Percentiles rank a stretch among this genome's conserved stretches.
Evolutionary conservation across 2,888 invertebrate genomes (phyloP).

Genomic region (Epistrophe eligans): DNA sequence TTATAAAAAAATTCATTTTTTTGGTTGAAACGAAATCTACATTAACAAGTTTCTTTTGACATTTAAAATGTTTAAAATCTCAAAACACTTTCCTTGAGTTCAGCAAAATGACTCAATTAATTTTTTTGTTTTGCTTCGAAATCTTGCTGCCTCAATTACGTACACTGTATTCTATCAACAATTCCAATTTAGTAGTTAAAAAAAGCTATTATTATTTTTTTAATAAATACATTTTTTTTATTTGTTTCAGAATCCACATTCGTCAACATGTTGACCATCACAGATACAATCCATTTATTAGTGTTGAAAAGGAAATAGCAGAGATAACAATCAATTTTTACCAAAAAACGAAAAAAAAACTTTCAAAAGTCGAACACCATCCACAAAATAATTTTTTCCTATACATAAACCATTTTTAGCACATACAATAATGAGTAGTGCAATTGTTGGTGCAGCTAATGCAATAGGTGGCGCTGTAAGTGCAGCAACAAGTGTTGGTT

Average conservation of each 20-base stretch:
- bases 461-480: conserved; percentile 89
- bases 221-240: background rate
- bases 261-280: conserved; percentile 52
- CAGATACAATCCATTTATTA: conserved; percentile 32
- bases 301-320: conserved; percentile 30
- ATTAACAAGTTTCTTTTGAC: no score
- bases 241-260: conserved; percentile 47
- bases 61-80: no score
- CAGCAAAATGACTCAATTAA: no score
- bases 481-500: conserved; percentile 88
- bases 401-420: conserved; percentile 20
- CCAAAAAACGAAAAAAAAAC: background rate
- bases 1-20: no score
- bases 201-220: background rate
- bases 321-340: conserved; percentile 15
- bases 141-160: no score
- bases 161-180: no score
- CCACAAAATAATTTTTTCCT: background rate
- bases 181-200: background rate
- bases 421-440: conserved; percentile 85
- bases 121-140: no score
- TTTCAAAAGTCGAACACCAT: background rate
- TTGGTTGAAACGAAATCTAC: no score
- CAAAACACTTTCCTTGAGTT: no score
- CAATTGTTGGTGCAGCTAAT: conserved; percentile 87